Evolutionary conservation across 2,113 vertebrate genomes (phyloP).

Genomic region (Chionomys nivalis): DNA sequence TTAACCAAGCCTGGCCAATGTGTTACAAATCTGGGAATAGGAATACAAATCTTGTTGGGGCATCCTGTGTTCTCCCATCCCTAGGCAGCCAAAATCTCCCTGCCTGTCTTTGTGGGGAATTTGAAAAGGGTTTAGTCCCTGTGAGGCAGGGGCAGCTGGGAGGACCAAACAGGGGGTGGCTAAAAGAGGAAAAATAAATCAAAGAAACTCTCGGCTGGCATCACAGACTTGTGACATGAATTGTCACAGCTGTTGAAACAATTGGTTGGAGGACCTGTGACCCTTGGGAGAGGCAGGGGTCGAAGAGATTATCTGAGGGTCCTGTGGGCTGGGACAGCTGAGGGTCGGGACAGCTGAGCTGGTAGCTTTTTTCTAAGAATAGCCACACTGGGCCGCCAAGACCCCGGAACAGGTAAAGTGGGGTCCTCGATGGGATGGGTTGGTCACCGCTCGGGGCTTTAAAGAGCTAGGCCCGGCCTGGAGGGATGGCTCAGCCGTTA

Average conservation of each 20-base stretch:
- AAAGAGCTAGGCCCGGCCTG: no score
- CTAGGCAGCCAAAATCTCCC: neutral
- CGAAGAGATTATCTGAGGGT: slow-evolving; percentile 66
- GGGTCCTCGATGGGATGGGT: neutral
- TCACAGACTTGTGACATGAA: slow-evolving; percentile 14
- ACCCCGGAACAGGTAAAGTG: neutral
- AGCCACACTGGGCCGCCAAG: fast-evolving
- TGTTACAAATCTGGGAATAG: neutral
- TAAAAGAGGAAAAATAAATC: neutral
- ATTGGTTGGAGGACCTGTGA: slow-evolving; percentile 46
- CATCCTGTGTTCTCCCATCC: neutral
- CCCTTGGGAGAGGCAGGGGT: neutral
- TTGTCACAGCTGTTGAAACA: slow-evolving; percentile 76
- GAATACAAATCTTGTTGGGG: neutral
- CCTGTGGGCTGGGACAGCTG: slow-evolving; percentile 61
- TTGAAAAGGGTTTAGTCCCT: neutral
- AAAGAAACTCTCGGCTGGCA: fast-evolving
- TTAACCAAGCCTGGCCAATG: neutral
- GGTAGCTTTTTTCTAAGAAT: slow-evolving; percentile 45
- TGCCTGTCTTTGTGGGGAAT: neutral
- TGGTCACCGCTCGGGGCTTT: no score
- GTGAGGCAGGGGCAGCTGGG: neutral
- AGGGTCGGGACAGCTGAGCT: slow-evolving; percentile 58
- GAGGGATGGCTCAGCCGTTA: no score
- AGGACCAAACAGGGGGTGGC: neutral